Percentiles rank a stretch among this genome's conserved stretches.
phyloP scores from a whole-genome alignment of 2,888 invertebrate genomes.

The Orthosia gothica region DNA sequence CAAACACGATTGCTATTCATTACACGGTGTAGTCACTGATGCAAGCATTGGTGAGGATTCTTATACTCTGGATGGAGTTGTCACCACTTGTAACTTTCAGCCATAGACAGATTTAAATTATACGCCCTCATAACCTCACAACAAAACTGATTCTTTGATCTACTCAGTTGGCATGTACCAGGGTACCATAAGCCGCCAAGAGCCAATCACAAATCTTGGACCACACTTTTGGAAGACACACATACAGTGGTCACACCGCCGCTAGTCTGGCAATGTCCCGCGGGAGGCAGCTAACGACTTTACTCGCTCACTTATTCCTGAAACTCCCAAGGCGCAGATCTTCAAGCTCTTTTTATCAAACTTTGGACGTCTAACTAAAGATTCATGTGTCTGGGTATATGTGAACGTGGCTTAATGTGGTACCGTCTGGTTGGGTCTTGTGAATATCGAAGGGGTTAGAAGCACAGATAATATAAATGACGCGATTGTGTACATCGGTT shows the following conservation, averaged over 20 bases:
- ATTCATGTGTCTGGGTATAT: conserved; percentile 59
- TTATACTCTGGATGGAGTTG: too few species aligned
- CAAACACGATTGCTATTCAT: too few species aligned
- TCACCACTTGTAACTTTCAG: too few species aligned
- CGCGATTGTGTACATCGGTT: not conserved
- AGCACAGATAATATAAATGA: too few species aligned
- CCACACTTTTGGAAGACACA: conserved; percentile 29
- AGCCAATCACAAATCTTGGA: conserved; percentile 8
- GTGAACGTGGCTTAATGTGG: too few species aligned
- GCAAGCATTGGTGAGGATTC: too few species aligned
- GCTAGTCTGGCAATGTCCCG: conserved; percentile 42
- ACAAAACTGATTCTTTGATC: too few species aligned
- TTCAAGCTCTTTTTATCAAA: conserved; percentile 51
- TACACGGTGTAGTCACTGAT: too few species aligned
- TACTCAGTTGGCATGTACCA: conserved; percentile 2
- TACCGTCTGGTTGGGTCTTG: conserved; percentile 7
- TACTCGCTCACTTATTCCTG: conserved; percentile 48
- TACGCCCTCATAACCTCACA: too few species aligned
- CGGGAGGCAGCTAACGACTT: conserved; percentile 55
- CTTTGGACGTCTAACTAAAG: conserved; percentile 48
- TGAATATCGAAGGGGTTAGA: conserved; percentile 1
- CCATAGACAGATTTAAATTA: too few species aligned
- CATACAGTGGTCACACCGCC: conserved; percentile 33
- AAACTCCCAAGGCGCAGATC: conserved; percentile 40
- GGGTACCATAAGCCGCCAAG: conserved; percentile 26